Base-by-base conservation (phyloP, 2,888 invertebrate genomes). In the Formica aserva region DNA sequence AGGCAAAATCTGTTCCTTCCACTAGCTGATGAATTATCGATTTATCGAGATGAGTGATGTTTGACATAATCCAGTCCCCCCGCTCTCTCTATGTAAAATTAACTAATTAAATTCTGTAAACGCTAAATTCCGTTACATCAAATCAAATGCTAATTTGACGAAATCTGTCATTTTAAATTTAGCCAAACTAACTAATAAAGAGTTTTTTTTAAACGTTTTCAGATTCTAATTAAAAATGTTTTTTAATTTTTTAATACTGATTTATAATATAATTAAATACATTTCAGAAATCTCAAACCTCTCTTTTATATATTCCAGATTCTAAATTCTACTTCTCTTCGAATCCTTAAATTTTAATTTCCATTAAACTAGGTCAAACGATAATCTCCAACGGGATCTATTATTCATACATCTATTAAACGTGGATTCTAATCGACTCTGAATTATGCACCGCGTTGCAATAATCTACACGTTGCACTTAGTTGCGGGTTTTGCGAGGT, bases 391-490 rank as follows among this genome's bases (percentile, higher is more conserved):
- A 63, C 63, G 11, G 55, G 35, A 22, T 29, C 32, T 35, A 76
- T 35, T 35, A 65, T 75, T 32, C 45, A 22, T 45, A 48, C 13
- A 71, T 55, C 29, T 69, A 71, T 69, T 77, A 38, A 29, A 41
- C 77, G 29, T n/a, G 41, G 38, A 77, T 80, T 74, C 55, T 45
- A 60, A 60, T 35, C 45, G 26, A 48, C 9, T 60, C 57, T 80
- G 60, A 78, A 72, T 78, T 48, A 80, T 84, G 86, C 76, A 32
- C 76, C 74, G 67, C 22, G 71, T 80, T 78, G 86, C 71, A 55
- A 32, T 76, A 76, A 76, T 57, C 41, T 60, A 78, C 72, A 83
- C 71, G 72, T 57, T 74, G 77, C 82, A 41, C 75, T 77, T 80
- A 80, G 57, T 22, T 72, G 78, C 78, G 78, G 78, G 78, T 78